Evolutionary conservation across 1,140 invertebrate species (phyloP).

Genomic region (Oncopodura yosiiana): DNA sequence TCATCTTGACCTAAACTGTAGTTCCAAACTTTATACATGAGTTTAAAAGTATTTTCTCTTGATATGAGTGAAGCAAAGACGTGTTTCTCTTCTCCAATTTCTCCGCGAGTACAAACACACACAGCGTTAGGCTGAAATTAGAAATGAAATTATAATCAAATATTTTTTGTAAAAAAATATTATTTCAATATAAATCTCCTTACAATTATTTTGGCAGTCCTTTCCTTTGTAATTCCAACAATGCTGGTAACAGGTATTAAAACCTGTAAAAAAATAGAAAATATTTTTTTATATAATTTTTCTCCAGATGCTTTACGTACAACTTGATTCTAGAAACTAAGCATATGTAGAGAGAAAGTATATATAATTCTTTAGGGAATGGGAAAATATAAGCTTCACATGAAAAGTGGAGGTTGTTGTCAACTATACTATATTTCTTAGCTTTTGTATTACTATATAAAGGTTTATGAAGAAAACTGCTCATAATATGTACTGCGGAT

Average conservation of each 20-base stretch:
- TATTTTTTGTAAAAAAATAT: slow-evolving; percentile 1
- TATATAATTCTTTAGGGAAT: no score
- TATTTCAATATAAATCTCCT: no score
- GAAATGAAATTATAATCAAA: no score
- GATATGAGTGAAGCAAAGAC: slow-evolving; percentile 83
- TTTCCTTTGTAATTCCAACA: slow-evolving; percentile 76
- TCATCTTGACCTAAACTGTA: slow-evolving; percentile 33
- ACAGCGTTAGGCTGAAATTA: slow-evolving; percentile 78
- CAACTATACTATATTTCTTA: no score
- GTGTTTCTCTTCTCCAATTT: slow-evolving; percentile 69
- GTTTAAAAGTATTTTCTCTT: slow-evolving; percentile 70
- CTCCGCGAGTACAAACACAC: slow-evolving; percentile 71
- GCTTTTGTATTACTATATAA: no score
- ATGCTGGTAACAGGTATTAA: slow-evolving; percentile 72
- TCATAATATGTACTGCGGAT: no score
- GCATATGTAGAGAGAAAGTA: no score
- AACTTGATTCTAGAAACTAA: no score
- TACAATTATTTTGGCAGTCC: slow-evolving; percentile 77
- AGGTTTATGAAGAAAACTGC: no score
- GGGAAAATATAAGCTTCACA: background rate
- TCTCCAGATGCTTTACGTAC: background rate
- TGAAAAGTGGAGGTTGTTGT: no score
- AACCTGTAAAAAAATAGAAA: slow-evolving; percentile 46
- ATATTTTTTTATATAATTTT: background rate
- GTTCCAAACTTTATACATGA: slow-evolving; percentile 70